phyloP scores from a whole-genome alignment of 2,113 vertebrate genomes.

The Protomyctophum bolini region DNA sequence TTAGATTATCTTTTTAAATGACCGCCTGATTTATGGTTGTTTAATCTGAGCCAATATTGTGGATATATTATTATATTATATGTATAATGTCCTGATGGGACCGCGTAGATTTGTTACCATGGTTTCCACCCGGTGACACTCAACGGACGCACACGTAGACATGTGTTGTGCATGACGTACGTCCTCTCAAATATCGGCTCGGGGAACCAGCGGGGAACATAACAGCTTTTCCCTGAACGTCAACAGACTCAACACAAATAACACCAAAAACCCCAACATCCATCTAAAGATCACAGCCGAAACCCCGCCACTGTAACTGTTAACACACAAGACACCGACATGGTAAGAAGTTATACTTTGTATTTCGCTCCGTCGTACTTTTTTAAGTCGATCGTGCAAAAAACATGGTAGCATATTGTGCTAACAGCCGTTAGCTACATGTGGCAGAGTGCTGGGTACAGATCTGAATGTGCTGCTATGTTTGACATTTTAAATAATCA shows the following conservation, averaged over 20 bases:
- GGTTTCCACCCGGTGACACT: not conserved
- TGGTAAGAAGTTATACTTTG: constrained; percentile 63
- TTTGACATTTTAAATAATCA: not conserved
- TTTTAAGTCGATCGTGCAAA: not conserved
- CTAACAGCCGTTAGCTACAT: constrained; percentile 59
- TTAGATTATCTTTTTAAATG: not conserved
- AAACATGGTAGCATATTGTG: constrained; percentile 25
- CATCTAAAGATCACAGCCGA: not conserved
- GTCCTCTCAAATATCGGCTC: constrained; percentile 69
- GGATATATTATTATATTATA: too few species aligned
- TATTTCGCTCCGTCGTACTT: not conserved
- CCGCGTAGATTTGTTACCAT: too few species aligned
- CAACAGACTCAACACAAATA: constrained; percentile 16
- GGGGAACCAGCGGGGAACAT: constrained; percentile 67
- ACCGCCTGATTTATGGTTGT: not conserved
- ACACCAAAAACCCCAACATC: constrained; percentile 15
- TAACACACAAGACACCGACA: constrained; percentile 51
- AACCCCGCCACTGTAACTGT: not conserved
- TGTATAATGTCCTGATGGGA: too few species aligned
- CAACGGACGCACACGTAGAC: constrained; percentile 4
- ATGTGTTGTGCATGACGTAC: constrained; percentile 28
- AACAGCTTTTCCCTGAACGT: constrained; percentile 66
- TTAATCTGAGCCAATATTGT: not conserved
- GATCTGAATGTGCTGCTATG: not conserved
- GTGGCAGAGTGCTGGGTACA: constrained; percentile 27